These are phyloP conservation scores for Tipula helvola DNA, from an alignment of 2,888 invertebrate genomes.

Conservation along the genomic window DNA sequence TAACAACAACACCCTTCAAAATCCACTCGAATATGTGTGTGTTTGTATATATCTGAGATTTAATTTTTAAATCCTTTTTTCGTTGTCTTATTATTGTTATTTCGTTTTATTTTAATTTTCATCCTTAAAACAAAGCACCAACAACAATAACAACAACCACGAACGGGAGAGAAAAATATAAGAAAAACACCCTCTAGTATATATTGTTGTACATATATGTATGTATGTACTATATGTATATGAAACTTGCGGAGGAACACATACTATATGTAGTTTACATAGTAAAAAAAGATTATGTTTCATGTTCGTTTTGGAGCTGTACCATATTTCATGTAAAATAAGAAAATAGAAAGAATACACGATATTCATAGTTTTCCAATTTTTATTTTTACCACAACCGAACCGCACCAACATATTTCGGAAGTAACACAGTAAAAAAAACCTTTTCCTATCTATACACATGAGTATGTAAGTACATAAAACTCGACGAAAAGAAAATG, in stretches of 20 bases:
- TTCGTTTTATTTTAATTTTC: background rate
- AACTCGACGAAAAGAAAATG: background rate
- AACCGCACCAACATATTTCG: background rate
- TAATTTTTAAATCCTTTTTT: conserved; percentile 4
- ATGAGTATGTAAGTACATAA: background rate
- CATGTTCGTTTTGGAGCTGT: background rate
- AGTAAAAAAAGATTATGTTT: background rate
- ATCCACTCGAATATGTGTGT: background rate
- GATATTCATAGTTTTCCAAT: background rate
- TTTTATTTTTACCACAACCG: background rate
- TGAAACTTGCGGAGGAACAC: background rate
- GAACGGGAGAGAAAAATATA: background rate
- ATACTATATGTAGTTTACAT: background rate
- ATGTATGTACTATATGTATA: too few species aligned
- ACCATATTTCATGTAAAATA: background rate
- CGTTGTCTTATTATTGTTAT: background rate
- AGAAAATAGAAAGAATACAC: background rate
- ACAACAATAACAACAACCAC: background rate
- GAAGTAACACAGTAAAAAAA: background rate
- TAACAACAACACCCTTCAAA: background rate
- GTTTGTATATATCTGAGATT: background rate
- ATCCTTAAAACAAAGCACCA: background rate
- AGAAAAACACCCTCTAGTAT: background rate
- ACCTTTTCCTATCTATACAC: background rate
- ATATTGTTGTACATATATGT: background rate